Evolutionary conservation across 2,797 vertebrate genomes (phyloP), one percentile per base, ranked within the genome.

Genomic region (Anabas testudineus): DNA sequence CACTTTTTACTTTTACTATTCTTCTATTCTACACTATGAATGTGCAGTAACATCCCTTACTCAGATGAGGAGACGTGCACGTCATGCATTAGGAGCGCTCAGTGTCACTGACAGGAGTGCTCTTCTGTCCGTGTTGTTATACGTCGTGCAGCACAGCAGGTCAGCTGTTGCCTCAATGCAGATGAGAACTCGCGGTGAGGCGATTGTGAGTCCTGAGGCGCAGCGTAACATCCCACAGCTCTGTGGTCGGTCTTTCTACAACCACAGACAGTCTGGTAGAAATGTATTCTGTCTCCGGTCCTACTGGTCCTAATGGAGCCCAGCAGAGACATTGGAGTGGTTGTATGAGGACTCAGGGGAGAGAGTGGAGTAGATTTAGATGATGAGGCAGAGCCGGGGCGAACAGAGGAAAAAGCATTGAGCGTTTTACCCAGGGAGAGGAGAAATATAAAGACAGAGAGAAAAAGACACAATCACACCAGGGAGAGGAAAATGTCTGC

Each of bases 221-320:
- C 85, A 57, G 73, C 6, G 56, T 15, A 69, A 75, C 75, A 69
- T 85, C 87, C 85, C 86, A 71, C 66, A 73, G 80, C 76, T 45
- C 80, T 71, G 81, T 21, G 82, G 83, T 80, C 42, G 8, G 60
- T 71, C 65, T 70, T 45, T 62, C 86, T 81, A 59, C 88, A 84
- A 76, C 83, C 85, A 67, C 75, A 80, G 60, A 64, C 77, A 9
- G 81, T 76, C 79, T 84, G 57, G 53, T 58, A 54, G 62, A 88
- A 86, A 88, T 83, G 79, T 47, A 53, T 57, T 84, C 72, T 67
- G 83, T 87, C 80, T 89, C 80, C 76, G 74, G 74, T 58, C 66
- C 47, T 34, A 57, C 76, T 47, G 78, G 71, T 82, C 71, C 74
- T 71, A 72, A 68, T 67, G 80, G 82, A 90, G 82, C 71, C 77